Conservation (phyloP, 2,888 invertebrate species). For the Apamea sordens region DNA sequence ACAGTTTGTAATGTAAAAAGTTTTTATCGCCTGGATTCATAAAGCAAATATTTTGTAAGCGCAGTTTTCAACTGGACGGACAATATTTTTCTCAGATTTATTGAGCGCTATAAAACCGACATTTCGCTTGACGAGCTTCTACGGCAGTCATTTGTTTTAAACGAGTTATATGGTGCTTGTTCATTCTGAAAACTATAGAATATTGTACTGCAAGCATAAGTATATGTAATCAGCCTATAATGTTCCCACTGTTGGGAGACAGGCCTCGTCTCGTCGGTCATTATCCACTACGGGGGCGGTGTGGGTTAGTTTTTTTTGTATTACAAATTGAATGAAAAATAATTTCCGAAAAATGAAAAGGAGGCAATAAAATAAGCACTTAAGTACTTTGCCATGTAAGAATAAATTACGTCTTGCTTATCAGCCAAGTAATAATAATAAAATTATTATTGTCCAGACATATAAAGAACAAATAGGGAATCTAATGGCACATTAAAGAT, state of each 20-base stretch:
- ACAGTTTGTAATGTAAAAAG: conserved; percentile 26
- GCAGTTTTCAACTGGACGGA: conserved; percentile 41
- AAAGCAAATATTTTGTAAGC: conserved; percentile 36
- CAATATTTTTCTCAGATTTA: conserved; percentile 50
- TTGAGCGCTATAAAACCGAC: conserved; percentile 46
- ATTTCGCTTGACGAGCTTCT: conserved; percentile 48
- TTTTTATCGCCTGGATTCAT: conserved; percentile 13
- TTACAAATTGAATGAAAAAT: conserved; percentile 24
- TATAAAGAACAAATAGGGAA: conserved; percentile 77
- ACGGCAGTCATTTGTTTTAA: conserved; percentile 28
- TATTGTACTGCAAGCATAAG: no score
- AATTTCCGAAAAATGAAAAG: conserved; percentile 33
- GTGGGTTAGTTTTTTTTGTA: not conserved
- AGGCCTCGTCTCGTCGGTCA: not conserved
- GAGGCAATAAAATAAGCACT: conserved; percentile 65
- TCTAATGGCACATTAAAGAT: conserved; percentile 84
- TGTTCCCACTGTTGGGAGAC: not conserved
- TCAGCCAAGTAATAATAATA: conserved; percentile 78
- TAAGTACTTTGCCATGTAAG: conserved; percentile 67
- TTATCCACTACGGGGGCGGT: not conserved
- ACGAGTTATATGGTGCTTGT: conserved; percentile 32
- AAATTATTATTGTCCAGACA: conserved; percentile 76
- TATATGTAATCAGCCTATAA: not conserved
- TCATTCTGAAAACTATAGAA: conserved; percentile 1
- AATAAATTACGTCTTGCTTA: conserved; percentile 73